Evolutionary conservation across 2,888 invertebrate genomes (phyloP).

Genomic region (Cerceris rybyensis): DNA sequence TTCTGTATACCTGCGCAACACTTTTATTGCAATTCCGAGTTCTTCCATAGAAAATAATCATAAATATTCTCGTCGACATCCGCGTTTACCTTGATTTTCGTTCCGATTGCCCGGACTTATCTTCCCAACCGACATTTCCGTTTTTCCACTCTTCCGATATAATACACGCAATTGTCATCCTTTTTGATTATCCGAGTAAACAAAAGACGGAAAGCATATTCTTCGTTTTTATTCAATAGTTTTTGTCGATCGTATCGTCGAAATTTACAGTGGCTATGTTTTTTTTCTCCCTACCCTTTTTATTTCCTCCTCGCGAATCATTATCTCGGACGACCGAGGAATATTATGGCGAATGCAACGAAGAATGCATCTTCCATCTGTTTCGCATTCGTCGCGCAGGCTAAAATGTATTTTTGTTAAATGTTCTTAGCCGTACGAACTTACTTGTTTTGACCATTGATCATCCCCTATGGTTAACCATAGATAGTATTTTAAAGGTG

Average conservation of each 20-base stretch:
- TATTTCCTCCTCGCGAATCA: background rate
- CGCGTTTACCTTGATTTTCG: conserved; percentile 7
- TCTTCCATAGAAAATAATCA: background rate
- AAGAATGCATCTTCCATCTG: too few species aligned
- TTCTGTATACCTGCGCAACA: too few species aligned
- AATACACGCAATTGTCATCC: background rate
- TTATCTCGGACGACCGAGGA: background rate
- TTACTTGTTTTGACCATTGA: background rate
- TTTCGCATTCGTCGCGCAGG: too few species aligned
- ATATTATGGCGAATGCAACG: too few species aligned
- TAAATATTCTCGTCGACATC: background rate
- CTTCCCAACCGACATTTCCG: conserved; percentile 30
- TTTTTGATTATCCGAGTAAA: background rate
- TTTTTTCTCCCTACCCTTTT: background rate
- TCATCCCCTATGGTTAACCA: background rate
- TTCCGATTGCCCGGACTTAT: conserved; percentile 20
- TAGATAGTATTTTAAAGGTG: background rate
- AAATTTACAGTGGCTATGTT: background rate
- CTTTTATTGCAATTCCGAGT: too few species aligned
- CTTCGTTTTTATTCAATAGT: background rate
- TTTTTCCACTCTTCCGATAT: background rate
- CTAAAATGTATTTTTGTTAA: too few species aligned
- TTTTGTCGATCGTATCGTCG: background rate
- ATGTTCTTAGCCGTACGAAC: background rate
- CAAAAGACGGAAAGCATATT: background rate